Conservation (phyloP, 2,888 invertebrate genomes). For the Amiota mariae region DNA sequence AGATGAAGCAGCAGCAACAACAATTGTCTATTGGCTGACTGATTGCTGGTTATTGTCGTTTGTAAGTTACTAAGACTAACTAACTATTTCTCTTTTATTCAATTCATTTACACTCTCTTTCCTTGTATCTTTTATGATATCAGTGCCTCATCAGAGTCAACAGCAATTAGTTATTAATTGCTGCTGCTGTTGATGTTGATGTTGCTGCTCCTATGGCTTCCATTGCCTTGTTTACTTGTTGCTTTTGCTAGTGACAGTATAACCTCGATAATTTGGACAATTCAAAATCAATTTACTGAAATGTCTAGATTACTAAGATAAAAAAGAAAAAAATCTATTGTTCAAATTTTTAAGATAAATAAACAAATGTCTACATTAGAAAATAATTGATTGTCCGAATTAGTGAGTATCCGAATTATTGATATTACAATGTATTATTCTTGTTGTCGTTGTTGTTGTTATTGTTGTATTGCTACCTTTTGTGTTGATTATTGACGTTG, state of each 20-base stretch:
- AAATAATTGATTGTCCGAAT: background rate
- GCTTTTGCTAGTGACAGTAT: background rate
- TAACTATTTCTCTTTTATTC: background rate
- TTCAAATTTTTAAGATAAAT: too few species aligned
- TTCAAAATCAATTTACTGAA: too few species aligned
- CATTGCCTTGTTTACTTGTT: slow-evolving; percentile 15
- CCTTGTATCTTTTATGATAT: background rate
- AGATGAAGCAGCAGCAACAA: background rate
- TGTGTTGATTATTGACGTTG: slow-evolving; percentile 12
- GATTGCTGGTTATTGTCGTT: background rate
- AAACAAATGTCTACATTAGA: background rate
- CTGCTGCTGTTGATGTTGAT: slow-evolving; percentile 37
- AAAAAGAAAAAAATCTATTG: too few species aligned
- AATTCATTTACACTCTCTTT: background rate
- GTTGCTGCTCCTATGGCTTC: slow-evolving; percentile 25
- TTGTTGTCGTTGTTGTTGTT: slow-evolving; percentile 17
- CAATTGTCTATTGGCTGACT: slow-evolving; percentile 2
- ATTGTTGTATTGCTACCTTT: slow-evolving; percentile 19
- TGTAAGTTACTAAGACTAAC: background rate
- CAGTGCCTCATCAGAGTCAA: slow-evolving; percentile 40
- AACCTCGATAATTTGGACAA: too few species aligned
- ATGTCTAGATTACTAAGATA: too few species aligned
- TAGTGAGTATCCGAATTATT: background rate
- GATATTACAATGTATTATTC: background rate
- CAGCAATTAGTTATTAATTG: slow-evolving; percentile 63